phyloP scores from a whole-genome alignment of 2,797 vertebrate genomes.

The Pipistrellus kuhlii region DNA sequence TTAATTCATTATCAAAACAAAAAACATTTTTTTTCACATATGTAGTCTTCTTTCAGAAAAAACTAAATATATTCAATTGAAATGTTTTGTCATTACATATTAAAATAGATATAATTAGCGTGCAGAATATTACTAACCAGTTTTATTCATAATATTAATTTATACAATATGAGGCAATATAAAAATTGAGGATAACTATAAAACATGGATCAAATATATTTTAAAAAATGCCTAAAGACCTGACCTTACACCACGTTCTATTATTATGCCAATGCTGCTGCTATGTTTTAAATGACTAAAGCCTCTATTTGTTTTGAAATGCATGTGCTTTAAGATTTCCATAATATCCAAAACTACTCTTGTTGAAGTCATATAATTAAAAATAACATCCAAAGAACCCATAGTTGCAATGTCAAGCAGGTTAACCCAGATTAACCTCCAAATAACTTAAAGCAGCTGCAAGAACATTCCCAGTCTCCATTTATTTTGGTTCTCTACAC shows the following conservation, averaged over 20 bases:
- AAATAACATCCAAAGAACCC: conserved; percentile 65
- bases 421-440: conserved; percentile 58
- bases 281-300: conserved; percentile 64
- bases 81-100: conserved; percentile 25
- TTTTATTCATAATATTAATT: conserved; percentile 58
- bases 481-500: conserved; percentile 61
- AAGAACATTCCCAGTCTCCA: conserved; percentile 19
- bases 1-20: conserved; percentile 42
- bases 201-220: conserved; percentile 44
- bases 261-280: conserved; percentile 29
- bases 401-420: conserved; percentile 54
- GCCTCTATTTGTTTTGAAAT: conserved; percentile 65
- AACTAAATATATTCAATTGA: conserved; percentile 11
- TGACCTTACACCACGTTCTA: conserved; percentile 41
- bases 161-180: background rate
- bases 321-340: conserved; percentile 55
- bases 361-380: conserved; percentile 58
- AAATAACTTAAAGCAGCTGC: conserved; percentile 68
- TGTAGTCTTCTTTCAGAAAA: background rate
- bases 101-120: conserved; percentile 45
- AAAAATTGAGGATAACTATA: conserved; percentile 50
- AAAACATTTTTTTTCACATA: conserved; percentile 34
- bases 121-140: conserved; percentile 43
- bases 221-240: conserved; percentile 47
- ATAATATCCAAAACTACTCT: conserved; percentile 63